Conservation (phyloP, 2,113 vertebrate species). For the Glaucidium brasilianum region DNA sequence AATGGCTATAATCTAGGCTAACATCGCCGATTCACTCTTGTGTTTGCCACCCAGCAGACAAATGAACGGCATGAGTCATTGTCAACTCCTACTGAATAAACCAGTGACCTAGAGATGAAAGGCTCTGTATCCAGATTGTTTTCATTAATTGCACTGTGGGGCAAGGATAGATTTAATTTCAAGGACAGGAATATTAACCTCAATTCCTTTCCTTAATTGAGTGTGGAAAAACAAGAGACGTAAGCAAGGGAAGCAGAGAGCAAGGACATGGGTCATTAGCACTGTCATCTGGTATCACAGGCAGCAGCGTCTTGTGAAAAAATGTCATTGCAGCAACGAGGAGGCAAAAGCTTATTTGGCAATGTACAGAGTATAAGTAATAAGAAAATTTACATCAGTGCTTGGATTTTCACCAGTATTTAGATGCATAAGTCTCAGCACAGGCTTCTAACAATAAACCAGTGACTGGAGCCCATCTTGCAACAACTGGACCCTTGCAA, state of each 20-base stretch:
- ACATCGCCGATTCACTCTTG: accelerated
- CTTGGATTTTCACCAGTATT: neutral
- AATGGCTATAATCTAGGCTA: neutral
- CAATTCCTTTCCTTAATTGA: constrained; percentile 55
- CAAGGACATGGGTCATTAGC: constrained; percentile 21
- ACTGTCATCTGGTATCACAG: constrained; percentile 16
- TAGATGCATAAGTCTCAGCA: neutral
- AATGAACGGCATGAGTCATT: constrained; percentile 25
- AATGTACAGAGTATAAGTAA: neutral
- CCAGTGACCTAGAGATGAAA: constrained; percentile 29
- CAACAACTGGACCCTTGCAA: neutral
- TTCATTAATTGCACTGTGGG: constrained; percentile 34
- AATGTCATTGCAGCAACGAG: neutral
- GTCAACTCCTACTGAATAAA: constrained; percentile 32
- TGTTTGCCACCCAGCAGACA: neutral
- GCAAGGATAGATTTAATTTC: constrained; percentile 45
- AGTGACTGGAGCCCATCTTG: neutral
- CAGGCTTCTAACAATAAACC: neutral
- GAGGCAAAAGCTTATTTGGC: neutral
- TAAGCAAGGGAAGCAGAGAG: constrained; percentile 24
- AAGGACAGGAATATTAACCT: constrained; percentile 56
- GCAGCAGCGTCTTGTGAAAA: neutral
- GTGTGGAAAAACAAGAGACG: constrained; percentile 28
- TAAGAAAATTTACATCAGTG: neutral
- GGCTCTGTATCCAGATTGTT: constrained; percentile 7